phyloP scores from a whole-genome alignment of 2,888 invertebrate genomes.

The Noctuana brunneofusca region DNA sequence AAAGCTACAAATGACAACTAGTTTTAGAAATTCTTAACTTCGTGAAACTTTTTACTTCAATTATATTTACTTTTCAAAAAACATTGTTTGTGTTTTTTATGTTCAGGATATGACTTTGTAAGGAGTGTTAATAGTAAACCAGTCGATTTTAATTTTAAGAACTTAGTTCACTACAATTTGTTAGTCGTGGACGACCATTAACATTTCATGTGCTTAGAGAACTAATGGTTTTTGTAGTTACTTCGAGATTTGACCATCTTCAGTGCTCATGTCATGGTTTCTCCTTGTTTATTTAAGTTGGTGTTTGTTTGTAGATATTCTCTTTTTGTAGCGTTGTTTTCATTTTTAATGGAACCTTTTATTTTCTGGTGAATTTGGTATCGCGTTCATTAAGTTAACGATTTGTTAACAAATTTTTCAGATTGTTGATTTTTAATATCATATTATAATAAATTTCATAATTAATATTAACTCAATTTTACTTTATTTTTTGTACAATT shows the following conservation, averaged over 20 bases:
- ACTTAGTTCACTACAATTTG: neutral
- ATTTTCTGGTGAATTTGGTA: neutral
- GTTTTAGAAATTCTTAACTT: too few relatives aligned
- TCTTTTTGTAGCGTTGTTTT: neutral
- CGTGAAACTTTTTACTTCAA: too few relatives aligned
- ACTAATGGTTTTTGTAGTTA: slow-evolving; percentile 11
- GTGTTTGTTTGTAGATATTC: neutral
- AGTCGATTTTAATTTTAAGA: neutral
- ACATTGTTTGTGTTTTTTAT: too few relatives aligned
- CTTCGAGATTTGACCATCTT: slow-evolving; percentile 3
- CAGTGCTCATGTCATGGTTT: neutral
- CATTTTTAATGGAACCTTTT: neutral
- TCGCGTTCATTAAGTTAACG: too few relatives aligned
- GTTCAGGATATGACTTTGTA: too few relatives aligned
- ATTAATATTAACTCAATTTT: neutral
- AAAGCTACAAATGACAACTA: too few relatives aligned
- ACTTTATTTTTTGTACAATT: neutral
- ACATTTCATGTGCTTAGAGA: neutral
- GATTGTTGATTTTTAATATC: neutral
- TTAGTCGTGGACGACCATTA: slow-evolving; percentile 13
- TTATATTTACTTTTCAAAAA: too few relatives aligned
- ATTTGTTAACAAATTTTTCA: too few relatives aligned
- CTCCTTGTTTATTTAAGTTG: neutral
- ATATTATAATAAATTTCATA: neutral
- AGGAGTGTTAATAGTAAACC: too few relatives aligned